Evolutionary conservation across 35 echinoderm and acorn worm genomes (phyloP).

Genomic region (Strongylocentrotus purpuratus): DNA sequence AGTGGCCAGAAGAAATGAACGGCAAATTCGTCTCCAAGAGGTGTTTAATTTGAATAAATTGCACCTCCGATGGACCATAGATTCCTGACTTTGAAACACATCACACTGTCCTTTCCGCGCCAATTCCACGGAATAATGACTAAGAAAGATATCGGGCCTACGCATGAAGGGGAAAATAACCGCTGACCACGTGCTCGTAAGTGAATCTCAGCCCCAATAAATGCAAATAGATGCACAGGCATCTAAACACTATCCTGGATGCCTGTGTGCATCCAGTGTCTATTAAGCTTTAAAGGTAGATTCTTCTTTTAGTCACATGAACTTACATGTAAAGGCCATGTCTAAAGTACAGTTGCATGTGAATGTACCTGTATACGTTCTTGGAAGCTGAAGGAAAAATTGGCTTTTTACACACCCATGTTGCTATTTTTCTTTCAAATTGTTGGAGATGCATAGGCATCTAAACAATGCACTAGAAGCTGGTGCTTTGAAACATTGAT

Average conservation of each 20-base stretch:
- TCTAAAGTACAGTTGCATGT: background rate
- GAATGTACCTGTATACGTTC: no score
- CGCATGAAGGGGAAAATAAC: background rate
- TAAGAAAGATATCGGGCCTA: background rate
- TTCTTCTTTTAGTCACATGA: background rate
- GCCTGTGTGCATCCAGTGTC: background rate
- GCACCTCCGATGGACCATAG: background rate
- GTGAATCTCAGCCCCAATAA: background rate
- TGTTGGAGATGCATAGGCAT: no score
- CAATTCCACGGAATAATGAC: background rate
- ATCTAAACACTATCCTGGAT: background rate
- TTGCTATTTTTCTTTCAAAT: no score
- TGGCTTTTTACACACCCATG: no score
- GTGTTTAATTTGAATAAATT: conserved; percentile 15
- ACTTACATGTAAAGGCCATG: no score
- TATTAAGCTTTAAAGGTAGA: background rate
- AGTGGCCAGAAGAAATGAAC: background rate
- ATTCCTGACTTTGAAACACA: background rate
- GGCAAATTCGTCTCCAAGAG: background rate
- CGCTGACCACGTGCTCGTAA: background rate
- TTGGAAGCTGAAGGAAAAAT: no score
- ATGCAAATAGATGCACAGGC: conserved; percentile 2
- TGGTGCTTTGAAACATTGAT: no score
- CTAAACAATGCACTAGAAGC: no score
- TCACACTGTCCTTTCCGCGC: background rate